Evolutionary conservation across 2,113 vertebrate species (phyloP).

Genomic region (Datnioides undecimradiatus): DNA sequence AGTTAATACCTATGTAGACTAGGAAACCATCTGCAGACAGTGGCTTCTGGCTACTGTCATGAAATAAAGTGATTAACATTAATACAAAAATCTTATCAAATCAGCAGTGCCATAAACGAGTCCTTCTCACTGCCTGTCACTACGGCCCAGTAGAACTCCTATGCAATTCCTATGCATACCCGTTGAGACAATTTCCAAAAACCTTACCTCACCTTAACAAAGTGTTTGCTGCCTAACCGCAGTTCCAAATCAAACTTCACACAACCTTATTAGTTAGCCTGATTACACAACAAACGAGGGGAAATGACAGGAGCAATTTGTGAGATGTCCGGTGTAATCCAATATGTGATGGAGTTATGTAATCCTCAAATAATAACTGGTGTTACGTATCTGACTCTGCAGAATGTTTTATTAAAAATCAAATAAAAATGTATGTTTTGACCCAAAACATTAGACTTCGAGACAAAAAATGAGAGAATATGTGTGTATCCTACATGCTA

Average conservation of each 20-base stretch:
- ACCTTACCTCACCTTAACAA: not conserved
- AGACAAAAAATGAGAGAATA: not conserved
- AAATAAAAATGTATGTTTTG: not conserved
- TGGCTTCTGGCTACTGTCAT: no score
- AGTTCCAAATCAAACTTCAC: not conserved
- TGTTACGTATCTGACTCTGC: not conserved
- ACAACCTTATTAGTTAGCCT: not conserved
- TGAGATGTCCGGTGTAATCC: not conserved
- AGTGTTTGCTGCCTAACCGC: not conserved
- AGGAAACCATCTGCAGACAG: no score
- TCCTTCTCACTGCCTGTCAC: no score
- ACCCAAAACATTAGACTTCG: not conserved
- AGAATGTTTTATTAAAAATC: not conserved
- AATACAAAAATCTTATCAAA: no score
- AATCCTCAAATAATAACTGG: not conserved
- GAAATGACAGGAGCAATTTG: not conserved
- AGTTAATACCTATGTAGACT: no score
- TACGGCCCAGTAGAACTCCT: no score
- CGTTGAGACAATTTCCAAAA: not conserved
- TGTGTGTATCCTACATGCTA: no score
- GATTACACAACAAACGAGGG: not conserved
- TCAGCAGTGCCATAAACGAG: no score
- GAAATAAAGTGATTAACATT: no score
- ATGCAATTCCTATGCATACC: no score
- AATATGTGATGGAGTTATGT: not conserved